Evolutionary conservation across 2,113 vertebrate genomes (phyloP).

Genomic region (Gobius niger): DNA sequence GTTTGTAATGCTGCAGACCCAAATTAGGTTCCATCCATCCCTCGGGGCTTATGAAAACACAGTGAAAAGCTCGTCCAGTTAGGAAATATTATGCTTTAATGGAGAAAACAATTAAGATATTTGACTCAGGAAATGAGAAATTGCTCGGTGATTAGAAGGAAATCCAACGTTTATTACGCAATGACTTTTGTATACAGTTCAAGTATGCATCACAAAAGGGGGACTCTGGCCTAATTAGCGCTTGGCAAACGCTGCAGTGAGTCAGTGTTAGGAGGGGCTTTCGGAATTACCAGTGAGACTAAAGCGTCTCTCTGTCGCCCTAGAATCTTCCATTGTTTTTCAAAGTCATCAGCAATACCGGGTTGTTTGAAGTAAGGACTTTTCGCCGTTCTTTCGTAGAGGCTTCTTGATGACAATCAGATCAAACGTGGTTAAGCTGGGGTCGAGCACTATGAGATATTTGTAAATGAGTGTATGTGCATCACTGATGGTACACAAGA

Average conservation of each 20-base stretch:
- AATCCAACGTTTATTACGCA: constrained; percentile 6
- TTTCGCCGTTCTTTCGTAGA: too few species aligned
- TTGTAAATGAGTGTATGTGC: too few species aligned
- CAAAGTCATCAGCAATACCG: too few species aligned
- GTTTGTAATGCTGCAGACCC: background rate
- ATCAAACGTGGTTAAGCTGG: too few species aligned
- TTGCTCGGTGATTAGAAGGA: constrained; percentile 15
- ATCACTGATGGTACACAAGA: background rate
- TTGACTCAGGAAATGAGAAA: constrained; percentile 17
- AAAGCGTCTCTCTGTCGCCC: background rate
- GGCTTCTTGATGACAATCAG: too few species aligned
- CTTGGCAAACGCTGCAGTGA: background rate
- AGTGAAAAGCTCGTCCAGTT: background rate
- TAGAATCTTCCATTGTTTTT: too few species aligned
- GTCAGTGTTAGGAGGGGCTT: background rate
- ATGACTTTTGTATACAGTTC: background rate
- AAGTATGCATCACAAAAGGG: constrained; percentile 1
- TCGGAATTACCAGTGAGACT: constrained; percentile 4
- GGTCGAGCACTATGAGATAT: too few species aligned
- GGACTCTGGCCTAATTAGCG: constrained; percentile 3
- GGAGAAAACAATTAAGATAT: background rate
- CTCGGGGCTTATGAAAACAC: background rate
- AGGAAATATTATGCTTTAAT: background rate
- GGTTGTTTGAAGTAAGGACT: too few species aligned
- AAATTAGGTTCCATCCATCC: background rate